Evolutionary conservation across 2,113 vertebrate species (phyloP).

Genomic region (Cephalopholis sonnerati): DNA sequence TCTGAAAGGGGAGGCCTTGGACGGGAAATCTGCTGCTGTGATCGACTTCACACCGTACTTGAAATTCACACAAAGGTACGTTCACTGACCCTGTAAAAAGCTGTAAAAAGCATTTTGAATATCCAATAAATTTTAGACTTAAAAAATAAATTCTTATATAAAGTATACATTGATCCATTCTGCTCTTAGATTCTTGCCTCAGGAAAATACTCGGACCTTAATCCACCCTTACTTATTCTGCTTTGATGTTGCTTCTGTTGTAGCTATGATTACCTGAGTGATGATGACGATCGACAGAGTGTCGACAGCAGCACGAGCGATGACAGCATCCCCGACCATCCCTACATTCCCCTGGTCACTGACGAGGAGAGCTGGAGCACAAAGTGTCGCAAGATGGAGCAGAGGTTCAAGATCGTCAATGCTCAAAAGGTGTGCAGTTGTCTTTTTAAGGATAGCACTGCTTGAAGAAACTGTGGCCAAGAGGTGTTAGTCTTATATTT

Average conservation of each 20-base stretch:
- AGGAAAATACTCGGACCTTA: no score
- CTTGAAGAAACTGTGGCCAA: neutral
- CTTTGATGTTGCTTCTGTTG: neutral
- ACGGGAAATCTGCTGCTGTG: slow-evolving; percentile 92
- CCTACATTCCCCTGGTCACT: slow-evolving; percentile 93
- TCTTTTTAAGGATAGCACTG: neutral
- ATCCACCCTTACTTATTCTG: no score
- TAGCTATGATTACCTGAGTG: slow-evolving; percentile 95
- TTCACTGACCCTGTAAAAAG: neutral
- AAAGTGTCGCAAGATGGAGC: slow-evolving; percentile 98
- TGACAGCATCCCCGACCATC: slow-evolving; percentile 93
- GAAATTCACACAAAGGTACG: slow-evolving; percentile 97
- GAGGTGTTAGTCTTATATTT: neutral
- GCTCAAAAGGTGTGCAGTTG: slow-evolving; percentile 92
- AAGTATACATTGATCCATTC: no score
- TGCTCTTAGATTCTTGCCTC: no score
- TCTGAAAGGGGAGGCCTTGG: slow-evolving; percentile 94
- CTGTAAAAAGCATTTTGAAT: neutral
- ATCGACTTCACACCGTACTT: slow-evolving; percentile 97
- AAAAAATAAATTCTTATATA: no score
- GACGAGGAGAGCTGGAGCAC: slow-evolving; percentile 98
- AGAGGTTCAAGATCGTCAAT: slow-evolving; percentile 97
- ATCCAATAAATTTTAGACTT: no score
- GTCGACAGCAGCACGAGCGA: slow-evolving; percentile 95
- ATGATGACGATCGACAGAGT: slow-evolving; percentile 94